These are phyloP conservation scores for Mirounga angustirostris DNA, from an alignment of 2,113 vertebrate species.

Conservation along the genomic window DNA sequence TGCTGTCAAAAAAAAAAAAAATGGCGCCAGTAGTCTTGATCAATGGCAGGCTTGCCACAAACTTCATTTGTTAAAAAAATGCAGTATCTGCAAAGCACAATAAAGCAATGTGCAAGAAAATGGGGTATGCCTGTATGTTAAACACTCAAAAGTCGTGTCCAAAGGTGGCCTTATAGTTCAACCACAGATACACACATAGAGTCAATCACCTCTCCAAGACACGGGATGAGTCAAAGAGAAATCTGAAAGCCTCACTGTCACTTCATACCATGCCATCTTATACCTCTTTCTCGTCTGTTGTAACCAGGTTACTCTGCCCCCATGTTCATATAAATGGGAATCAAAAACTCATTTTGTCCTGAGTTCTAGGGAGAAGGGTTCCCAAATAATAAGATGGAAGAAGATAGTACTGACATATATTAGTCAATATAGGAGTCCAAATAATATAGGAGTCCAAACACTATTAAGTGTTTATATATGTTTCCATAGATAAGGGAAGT, in stretches of 20 bases:
- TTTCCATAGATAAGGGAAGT: neutral
- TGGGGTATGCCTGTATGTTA: too few relatives aligned
- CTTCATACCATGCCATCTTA: neutral
- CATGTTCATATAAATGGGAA: rapidly evolving
- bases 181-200: rapidly evolving
- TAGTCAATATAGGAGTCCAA: neutral
- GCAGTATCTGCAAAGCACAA: neutral
- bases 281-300: neutral
- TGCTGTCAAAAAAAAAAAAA: neutral
- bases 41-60: neutral
- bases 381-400: neutral
- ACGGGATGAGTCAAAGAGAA: neutral
- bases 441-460: neutral
- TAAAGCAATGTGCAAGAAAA: neutral
- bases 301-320: neutral
- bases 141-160: rapidly evolving
- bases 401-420: neutral
- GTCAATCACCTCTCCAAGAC: rapidly evolving
- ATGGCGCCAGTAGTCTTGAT: neutral
- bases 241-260: neutral
- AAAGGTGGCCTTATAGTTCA: neutral
- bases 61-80: neutral
- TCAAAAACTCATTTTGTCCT: neutral
- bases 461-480: neutral
- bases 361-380: neutral